Evolutionary conservation across 2,113 vertebrate genomes (phyloP).

Genomic region (Thinocorus orbignyianus): DNA sequence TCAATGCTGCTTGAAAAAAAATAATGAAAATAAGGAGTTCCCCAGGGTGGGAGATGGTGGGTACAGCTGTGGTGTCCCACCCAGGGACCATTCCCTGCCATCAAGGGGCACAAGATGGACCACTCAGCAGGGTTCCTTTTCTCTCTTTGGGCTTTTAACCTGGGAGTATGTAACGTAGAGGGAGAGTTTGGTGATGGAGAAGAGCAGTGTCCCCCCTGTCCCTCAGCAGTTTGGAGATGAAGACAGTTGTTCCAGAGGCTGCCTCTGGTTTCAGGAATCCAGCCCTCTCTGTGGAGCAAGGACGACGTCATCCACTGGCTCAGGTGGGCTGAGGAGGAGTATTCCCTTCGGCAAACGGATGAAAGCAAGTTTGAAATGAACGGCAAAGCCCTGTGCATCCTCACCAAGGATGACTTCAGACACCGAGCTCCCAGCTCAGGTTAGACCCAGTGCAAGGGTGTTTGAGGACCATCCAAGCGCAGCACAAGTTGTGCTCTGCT

Average conservation of each 20-base stretch:
- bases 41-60: background rate
- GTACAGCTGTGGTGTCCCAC: background rate
- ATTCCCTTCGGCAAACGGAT: slow-evolving; percentile 74
- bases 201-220: too few species aligned
- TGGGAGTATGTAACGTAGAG: background rate
- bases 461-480: background rate
- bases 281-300: slow-evolving; percentile 90
- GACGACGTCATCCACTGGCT: slow-evolving; percentile 91
- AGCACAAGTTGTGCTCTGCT: background rate
- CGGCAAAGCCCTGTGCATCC: slow-evolving; percentile 88
- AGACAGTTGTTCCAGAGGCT: background rate
- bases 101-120: background rate
- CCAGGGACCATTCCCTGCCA: background rate
- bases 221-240: background rate
- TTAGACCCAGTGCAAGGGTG: slow-evolving; percentile 8
- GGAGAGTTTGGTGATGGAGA: background rate
- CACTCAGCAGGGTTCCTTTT: background rate
- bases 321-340: slow-evolving; percentile 90
- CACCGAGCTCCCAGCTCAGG: slow-evolving; percentile 88
- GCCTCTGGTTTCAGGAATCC: slow-evolving; percentile 81
- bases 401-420: slow-evolving; percentile 94
- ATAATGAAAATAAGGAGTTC: background rate
- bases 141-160: background rate
- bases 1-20: background rate
- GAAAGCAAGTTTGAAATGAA: slow-evolving; percentile 87